These are phyloP conservation scores for Tetrapedia diversipes DNA, from an alignment of 2,888 invertebrate genomes.

Conservation along the genomic window DNA sequence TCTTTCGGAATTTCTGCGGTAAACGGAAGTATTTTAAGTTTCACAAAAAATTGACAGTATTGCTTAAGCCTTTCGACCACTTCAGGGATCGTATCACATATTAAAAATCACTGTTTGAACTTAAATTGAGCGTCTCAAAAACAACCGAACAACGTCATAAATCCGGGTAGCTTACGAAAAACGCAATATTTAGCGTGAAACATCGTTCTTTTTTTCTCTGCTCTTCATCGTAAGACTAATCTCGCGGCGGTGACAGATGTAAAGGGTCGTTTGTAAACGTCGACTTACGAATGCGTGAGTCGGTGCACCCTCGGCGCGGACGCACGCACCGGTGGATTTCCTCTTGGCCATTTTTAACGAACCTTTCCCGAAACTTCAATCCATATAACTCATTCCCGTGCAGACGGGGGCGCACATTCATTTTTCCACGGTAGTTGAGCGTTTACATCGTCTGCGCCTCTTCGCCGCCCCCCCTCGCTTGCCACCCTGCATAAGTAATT, in stretches of 20 bases:
- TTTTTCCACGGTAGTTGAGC: conserved; percentile 72
- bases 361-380: conserved; percentile 67
- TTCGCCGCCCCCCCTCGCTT: conserved; percentile 62
- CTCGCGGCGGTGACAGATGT: conserved; percentile 27
- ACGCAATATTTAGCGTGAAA: background rate
- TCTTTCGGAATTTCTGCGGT: no score
- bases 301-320: background rate
- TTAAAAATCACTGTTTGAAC: background rate
- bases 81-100: no score
- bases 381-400: conserved; percentile 61
- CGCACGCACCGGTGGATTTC: conserved; percentile 20
- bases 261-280: conserved; percentile 51
- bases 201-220: conserved; percentile 7
- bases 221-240: conserved; percentile 43
- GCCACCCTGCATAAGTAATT: conserved; percentile 68
- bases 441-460: conserved; percentile 70
- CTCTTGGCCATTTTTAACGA: conserved; percentile 58
- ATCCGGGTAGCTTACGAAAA: conserved; percentile 9
- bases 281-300: conserved; percentile 34
- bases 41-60: no score
- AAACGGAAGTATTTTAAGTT: no score
- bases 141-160: background rate
- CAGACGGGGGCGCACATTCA: conserved; percentile 70
- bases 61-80: no score
- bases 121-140: background rate